A percentile compares a stretch with the other conserved stretches of the same genome.
Conservation (phyloP, 2,113 vertebrate species). For the Nothocercus julius region DNA sequence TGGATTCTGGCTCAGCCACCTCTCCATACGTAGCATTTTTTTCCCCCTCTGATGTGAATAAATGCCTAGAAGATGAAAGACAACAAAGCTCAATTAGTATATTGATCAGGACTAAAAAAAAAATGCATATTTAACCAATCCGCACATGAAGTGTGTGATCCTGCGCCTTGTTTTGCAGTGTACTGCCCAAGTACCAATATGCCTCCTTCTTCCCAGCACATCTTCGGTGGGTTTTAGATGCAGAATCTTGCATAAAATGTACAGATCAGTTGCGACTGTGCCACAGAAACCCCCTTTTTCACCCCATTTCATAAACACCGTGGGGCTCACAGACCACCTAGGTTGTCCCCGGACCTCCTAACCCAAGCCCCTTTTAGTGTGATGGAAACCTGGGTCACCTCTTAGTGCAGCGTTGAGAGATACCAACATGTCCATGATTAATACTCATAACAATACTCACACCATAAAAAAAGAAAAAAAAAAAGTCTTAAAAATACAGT, state of each 20-base stretch:
- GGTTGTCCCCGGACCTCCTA: not conserved
- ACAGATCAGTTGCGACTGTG: not conserved
- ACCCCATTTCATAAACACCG: not conserved
- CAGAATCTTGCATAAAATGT: not conserved
- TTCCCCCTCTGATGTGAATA: slow-evolving; percentile 41
- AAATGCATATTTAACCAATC: not conserved
- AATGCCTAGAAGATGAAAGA: slow-evolving; percentile 53
- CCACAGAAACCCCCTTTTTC: not conserved
- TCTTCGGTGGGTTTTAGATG: not conserved
- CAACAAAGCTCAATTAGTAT: slow-evolving; percentile 24
- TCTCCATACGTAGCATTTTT: slow-evolving; percentile 33
- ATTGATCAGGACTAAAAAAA: not conserved
- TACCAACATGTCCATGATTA: not conserved
- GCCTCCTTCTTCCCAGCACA: not conserved
- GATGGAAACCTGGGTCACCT: not conserved
- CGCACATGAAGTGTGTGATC: not conserved
- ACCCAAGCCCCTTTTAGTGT: not conserved
- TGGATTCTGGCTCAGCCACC: not conserved
- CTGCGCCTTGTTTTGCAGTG: not conserved
- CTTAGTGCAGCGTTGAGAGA: not conserved
- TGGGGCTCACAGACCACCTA: not conserved
- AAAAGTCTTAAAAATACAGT: not conserved
- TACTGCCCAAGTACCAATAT: not conserved
- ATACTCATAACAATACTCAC: not conserved
- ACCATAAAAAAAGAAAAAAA: not conserved